Base-by-base conservation (phyloP, 2,113 vertebrate genomes). In the Syrrhaptes paradoxus region DNA sequence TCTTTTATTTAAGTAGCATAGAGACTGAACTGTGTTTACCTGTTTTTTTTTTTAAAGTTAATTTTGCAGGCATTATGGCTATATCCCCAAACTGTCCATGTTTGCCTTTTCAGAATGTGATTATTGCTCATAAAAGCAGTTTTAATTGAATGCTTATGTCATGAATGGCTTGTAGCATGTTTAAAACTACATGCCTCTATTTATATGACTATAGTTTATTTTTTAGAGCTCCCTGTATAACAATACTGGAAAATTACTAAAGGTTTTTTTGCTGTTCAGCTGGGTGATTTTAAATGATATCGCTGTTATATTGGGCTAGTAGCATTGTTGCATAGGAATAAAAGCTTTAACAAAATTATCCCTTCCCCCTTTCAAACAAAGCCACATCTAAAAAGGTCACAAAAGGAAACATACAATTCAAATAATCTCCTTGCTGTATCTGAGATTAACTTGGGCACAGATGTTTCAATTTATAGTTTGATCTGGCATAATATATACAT, bases 401-500 rank as follows among this genome's bases (percentile, higher is more conserved):
- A 92, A 96, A 98, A 98, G 96, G 96, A 98, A 98, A 97, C 96
- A 91, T 84, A 95, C 91, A 97, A 97, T 97, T 98, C 90, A 97
- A 85, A 95, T 98, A 97, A 97, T 98, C 97, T 98, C 66, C 75
- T 93, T 96, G 96, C 94, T 97, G 22, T 97, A 97, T 98, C 97
- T 97, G 96, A 98, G 96, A 98, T 98, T 98, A 97, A 95, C 87
- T 95, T 96, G 96, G 94, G 95, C 92, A 92, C 98, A 98, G 97
- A 98, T 98, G 98, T 98, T 98, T 98, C 97, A 97, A 97, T 96
- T 98, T 98, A 98, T 79, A 98, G 95, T 97, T 98, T 97, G 96
- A 98, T 97, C 96, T 98, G 95, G 96, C 41, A 2, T 98, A 97
- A 97, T 98, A 97, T 78, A 97, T 96, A 96, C 97, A 96, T 98